A percentile compares a stretch with the other conserved stretches of the same genome.
Conservation (phyloP, 1,140 invertebrate species). For the Nephila pilipes region DNA sequence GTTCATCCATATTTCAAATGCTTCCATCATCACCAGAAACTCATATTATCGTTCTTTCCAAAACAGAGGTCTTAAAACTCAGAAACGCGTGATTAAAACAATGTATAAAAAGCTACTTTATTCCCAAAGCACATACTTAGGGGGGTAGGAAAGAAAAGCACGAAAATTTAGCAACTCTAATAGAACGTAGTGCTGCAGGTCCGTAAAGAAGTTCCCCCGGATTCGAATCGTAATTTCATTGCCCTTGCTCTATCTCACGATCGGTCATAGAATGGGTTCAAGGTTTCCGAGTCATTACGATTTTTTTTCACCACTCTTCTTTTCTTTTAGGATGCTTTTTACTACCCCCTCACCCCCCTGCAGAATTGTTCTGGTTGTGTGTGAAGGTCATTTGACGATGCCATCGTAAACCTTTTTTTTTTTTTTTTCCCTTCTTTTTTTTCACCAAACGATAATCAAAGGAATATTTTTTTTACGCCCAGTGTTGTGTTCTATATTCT, state of each 20-base stretch:
- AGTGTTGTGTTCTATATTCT: not conserved
- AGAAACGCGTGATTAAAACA: not conserved
- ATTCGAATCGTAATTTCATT: conserved; percentile 8
- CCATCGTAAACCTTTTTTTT: not conserved
- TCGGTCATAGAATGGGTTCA: conserved; percentile 63
- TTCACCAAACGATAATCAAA: conserved; percentile 39
- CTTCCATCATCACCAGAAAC: not conserved
- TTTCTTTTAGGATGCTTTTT: conserved; percentile 38
- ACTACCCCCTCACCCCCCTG: not conserved
- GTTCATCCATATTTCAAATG: no score
- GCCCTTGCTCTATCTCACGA: conserved; percentile 44
- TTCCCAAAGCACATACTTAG: not conserved
- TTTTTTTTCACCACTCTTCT: conserved; percentile 33
- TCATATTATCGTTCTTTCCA: no score
- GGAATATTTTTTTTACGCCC: not conserved
- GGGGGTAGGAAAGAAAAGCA: not conserved
- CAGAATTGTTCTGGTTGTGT: conserved; percentile 3
- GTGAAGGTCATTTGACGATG: conserved; percentile 7
- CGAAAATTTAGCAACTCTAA: not conserved
- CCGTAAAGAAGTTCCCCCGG: not conserved
- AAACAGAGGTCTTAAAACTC: not conserved
- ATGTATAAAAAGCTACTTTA: not conserved
- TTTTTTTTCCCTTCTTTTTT: not conserved
- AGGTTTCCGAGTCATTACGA: conserved; percentile 35
- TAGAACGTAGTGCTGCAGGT: not conserved